Conservation (phyloP, 2,888 invertebrate genomes). For the Ernsta delagoae region DNA sequence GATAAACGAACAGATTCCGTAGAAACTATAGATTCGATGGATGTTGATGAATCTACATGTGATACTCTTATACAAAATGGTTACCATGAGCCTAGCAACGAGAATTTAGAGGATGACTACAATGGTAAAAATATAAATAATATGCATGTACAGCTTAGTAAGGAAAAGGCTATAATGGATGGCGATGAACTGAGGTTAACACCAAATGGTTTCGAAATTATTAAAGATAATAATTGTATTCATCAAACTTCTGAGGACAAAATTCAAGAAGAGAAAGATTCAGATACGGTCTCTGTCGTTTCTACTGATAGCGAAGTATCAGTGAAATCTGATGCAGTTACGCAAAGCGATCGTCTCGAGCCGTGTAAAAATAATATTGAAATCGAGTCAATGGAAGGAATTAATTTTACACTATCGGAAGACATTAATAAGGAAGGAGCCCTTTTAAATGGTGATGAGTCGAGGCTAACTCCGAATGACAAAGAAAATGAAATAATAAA, state of each 20-base stretch:
- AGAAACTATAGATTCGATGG: slow-evolving; percentile 17
- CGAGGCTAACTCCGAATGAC: not conserved
- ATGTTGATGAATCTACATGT: slow-evolving; percentile 20
- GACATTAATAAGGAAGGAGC: not conserved
- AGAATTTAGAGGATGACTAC: not conserved
- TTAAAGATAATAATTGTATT: slow-evolving; percentile 20
- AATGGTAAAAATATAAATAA: not conserved
- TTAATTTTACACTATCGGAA: not conserved
- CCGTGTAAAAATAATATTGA: not conserved
- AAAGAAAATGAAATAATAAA: not conserved
- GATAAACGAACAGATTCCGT: slow-evolving; percentile 12
- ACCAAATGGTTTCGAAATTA: slow-evolving; percentile 24
- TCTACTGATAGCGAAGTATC: slow-evolving; percentile 51
- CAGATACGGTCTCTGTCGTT: slow-evolving; percentile 43
- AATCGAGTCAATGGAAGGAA: not conserved
- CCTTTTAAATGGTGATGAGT: not conserved
- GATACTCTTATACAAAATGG: slow-evolving; percentile 16
- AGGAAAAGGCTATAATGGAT: slow-evolving; percentile 26
- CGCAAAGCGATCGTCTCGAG: not conserved
- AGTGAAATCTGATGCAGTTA: slow-evolving; percentile 7
- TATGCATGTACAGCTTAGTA: slow-evolving; percentile 10
- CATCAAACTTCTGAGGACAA: slow-evolving; percentile 19
- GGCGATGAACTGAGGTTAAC: slow-evolving; percentile 31
- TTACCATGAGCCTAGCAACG: slow-evolving; percentile 9
- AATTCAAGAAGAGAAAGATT: slow-evolving; percentile 35